Conservation (phyloP, 2,797 vertebrate genomes). For the Sebastes taczanowskii region DNA sequence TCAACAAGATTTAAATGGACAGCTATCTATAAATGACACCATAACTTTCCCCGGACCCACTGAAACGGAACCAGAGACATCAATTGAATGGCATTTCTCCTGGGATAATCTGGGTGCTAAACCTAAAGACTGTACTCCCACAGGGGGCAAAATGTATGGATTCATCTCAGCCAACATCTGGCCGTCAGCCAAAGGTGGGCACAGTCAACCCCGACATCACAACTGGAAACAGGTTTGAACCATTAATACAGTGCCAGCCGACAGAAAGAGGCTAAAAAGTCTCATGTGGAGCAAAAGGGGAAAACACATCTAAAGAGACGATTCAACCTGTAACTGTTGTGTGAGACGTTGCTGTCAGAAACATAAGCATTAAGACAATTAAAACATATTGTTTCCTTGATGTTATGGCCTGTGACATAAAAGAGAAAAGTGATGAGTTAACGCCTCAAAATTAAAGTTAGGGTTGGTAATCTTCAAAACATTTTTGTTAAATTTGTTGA, state of each 20-base stretch:
- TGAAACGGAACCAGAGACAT: neutral
- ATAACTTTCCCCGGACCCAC: conserved; percentile 1
- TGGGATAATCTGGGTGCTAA: neutral
- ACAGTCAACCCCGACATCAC: neutral
- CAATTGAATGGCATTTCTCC: neutral
- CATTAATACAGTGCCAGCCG: neutral
- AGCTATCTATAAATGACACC: conserved; percentile 2
- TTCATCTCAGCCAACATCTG: neutral
- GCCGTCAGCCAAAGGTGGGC: neutral
- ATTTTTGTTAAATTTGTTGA: neutral
- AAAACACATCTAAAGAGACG: neutral
- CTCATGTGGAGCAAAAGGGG: neutral
- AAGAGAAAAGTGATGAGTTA: neutral
- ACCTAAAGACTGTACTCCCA: neutral
- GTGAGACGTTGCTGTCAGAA: neutral
- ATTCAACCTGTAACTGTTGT: neutral
- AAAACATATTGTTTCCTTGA: neutral
- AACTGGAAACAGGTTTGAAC: neutral
- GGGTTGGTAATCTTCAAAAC: neutral
- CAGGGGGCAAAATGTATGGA: neutral
- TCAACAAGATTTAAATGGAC: neutral
- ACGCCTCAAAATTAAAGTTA: neutral
- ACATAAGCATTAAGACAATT: neutral
- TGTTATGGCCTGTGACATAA: neutral
- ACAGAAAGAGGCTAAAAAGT: neutral